phyloP scores from a whole-genome alignment of 2,888 invertebrate species.

The Dioctria rufipes region DNA sequence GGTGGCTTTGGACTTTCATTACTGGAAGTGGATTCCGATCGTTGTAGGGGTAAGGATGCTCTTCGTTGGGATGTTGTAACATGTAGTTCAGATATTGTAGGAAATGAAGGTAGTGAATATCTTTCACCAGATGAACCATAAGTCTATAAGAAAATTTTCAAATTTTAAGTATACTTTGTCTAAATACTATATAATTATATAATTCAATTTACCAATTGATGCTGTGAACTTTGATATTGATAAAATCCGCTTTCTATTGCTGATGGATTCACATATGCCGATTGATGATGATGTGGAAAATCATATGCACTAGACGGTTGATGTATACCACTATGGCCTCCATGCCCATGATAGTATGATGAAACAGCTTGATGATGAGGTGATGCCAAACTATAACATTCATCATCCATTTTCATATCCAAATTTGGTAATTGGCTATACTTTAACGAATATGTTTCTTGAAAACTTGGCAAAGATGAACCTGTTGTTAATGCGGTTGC shows the following conservation, averaged over 20 bases:
- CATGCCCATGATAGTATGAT: slow-evolving; percentile 66
- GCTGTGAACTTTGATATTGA: slow-evolving; percentile 61
- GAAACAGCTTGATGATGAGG: slow-evolving; percentile 58
- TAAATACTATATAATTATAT: slow-evolving; percentile 66
- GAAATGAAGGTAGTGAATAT: slow-evolving; percentile 81
- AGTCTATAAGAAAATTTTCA: slow-evolving; percentile 61
- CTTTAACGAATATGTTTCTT: slow-evolving; percentile 88
- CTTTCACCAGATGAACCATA: slow-evolving; percentile 75
- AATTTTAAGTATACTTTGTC: no score
- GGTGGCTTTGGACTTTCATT: slow-evolving; percentile 82
- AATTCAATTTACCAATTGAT: slow-evolving; percentile 66
- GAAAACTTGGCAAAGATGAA: slow-evolving; percentile 86
- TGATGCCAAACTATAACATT: slow-evolving; percentile 76
- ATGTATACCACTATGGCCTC: slow-evolving; percentile 70
- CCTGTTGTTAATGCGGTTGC: slow-evolving; percentile 68
- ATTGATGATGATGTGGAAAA: slow-evolving; percentile 60
- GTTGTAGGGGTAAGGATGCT: slow-evolving; percentile 83
- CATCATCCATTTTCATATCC: slow-evolving; percentile 84
- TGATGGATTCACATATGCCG: slow-evolving; percentile 72
- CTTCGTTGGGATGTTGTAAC: slow-evolving; percentile 80
- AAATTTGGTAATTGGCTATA: slow-evolving; percentile 80
- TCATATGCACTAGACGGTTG: slow-evolving; percentile 67
- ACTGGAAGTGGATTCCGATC: slow-evolving; percentile 85
- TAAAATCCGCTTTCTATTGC: slow-evolving; percentile 53
- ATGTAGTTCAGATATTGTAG: slow-evolving; percentile 80